Base-by-base conservation (phyloP, 2,797 vertebrate species). In the Arnoldichthys spilopterus region DNA sequence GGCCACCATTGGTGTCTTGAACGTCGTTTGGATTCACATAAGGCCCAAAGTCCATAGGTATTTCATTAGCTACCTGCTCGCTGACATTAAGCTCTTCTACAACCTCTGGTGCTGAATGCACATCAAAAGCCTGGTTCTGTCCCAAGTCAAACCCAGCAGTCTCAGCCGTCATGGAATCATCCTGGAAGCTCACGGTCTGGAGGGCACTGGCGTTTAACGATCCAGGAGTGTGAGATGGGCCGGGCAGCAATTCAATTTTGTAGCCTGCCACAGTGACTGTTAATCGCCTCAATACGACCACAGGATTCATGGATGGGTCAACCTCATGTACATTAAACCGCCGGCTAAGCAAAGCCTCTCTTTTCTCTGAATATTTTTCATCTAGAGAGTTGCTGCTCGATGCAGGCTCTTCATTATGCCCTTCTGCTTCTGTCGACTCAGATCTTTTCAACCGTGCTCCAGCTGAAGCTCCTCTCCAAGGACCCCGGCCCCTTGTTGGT, bases 241-340 rank as follows among this genome's bases (percentile, higher is more conserved):
- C 93, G 9, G 93, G 93, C 67, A 95, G 92, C 56, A 95, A 86
- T 84, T 94, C 94, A 12, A 94, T 95, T 86, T 76, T 92, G 84
- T 92, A 94, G 74, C 94, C 94, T n/a, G 91, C 94, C n/a, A 94
- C 93, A 4, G 93, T 94, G 70, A 95, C 94, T 0, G 94, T 93
- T 83, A 94, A 70, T 71, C 91, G 86, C 77, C 90, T 91, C 77
- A 94, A 81, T 76, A 92, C 89, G 63, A 94, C 94, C 0, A 90
- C 82, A 15, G 94, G 93, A 26, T 90, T 93, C 82, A 94, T 86
- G 82, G 92, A 93, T 2, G 86, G 72, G 6, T 91, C 87, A 15
- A 94, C 85, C 75, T 92, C 78, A 40, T 89, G 83, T 20, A 90
- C 56, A 71, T 89, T 87, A 56, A 92, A 83, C 20, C 91, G 89